A percentile compares a stretch with the other conserved stretches of the same genome.
Evolutionary conservation across 2,113 vertebrate genomes (phyloP).

Genomic region (Hiodon tergisus): DNA sequence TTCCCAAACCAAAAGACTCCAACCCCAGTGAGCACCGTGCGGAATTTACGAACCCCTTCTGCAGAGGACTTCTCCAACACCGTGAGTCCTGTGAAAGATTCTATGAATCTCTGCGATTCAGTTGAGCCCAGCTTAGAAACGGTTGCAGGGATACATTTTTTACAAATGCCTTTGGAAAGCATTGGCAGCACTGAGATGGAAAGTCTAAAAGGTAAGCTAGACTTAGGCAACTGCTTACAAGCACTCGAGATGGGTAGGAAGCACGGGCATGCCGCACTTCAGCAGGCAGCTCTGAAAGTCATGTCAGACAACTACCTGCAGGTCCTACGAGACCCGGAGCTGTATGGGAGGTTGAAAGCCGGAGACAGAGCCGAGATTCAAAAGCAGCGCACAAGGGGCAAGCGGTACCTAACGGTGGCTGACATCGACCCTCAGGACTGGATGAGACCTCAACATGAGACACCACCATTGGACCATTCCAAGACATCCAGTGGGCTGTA

Average conservation of each 20-base stretch:
- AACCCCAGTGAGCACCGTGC: fast-evolving
- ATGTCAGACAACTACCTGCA: slow-evolving; percentile 90
- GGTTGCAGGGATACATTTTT: slow-evolving; percentile 44
- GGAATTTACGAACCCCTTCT: background rate
- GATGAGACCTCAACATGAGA: slow-evolving; percentile 18
- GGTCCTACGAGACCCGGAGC: slow-evolving; percentile 68
- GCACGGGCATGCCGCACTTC: slow-evolving; percentile 51
- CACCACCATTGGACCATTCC: slow-evolving; percentile 24
- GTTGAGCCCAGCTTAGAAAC: slow-evolving; percentile 35
- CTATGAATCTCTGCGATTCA: background rate
- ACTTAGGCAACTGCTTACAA: slow-evolving; percentile 83
- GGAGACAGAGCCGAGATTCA: slow-evolving; percentile 74
- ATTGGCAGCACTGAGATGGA: slow-evolving; percentile 43
- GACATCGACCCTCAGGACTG: slow-evolving; percentile 66
- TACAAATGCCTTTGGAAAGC: slow-evolving; percentile 40
- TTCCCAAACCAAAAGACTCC: slow-evolving; percentile 24
- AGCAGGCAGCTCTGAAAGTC: slow-evolving; percentile 68
- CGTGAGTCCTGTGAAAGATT: slow-evolving; percentile 27
- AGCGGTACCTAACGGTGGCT: slow-evolving; percentile 61
- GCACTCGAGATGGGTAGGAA: slow-evolving; percentile 70
- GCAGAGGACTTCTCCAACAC: slow-evolving; percentile 10
- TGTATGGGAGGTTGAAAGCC: slow-evolving; percentile 72
- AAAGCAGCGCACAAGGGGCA: slow-evolving; percentile 62
- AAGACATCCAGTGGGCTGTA: slow-evolving; percentile 63
- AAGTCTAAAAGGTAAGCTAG: slow-evolving; percentile 53